A percentile compares a stretch with the other conserved stretches of the same genome.
phyloP scores from a whole-genome alignment of 2,113 vertebrate species.

The Crypturellus undulatus region DNA sequence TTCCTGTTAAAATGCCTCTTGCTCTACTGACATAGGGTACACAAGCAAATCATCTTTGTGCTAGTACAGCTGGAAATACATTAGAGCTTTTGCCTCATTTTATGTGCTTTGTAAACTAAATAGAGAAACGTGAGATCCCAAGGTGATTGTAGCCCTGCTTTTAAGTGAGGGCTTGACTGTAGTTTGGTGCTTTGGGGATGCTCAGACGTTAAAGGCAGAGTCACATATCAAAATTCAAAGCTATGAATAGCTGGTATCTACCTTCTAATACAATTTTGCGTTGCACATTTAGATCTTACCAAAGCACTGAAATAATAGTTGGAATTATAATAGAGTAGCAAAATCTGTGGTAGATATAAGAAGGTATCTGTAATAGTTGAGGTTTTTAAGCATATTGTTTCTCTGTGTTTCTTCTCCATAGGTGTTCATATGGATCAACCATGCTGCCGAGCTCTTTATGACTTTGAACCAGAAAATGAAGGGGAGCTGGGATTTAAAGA shows the following conservation, averaged over 20 bases:
- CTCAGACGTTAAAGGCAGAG: background rate
- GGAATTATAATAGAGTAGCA: background rate
- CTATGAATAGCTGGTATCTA: background rate
- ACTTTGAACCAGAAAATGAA: conserved; percentile 98
- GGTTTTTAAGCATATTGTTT: background rate
- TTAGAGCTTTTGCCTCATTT: background rate
- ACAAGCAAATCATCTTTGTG: background rate
- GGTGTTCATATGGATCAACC: conserved; percentile 94
- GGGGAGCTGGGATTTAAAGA: conserved; percentile 98
- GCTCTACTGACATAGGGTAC: background rate
- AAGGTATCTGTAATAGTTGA: background rate
- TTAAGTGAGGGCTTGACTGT: background rate
- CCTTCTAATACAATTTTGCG: background rate
- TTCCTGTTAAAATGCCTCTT: background rate
- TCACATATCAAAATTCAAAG: background rate
- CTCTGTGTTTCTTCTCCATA: conserved; percentile 46
- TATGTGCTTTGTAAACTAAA: background rate
- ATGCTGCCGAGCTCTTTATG: conserved; percentile 94
- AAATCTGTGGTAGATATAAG: background rate
- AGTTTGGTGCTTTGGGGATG: background rate
- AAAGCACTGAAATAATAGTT: background rate
- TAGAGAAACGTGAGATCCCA: background rate
- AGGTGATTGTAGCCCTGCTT: background rate
- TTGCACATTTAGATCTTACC: background rate
- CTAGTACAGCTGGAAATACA: background rate